A percentile compares a stretch with the other conserved stretches of the same genome.
Evolutionary conservation across 2,888 invertebrate species (phyloP).

Genomic region (Aphidoletes aphidimyza): DNA sequence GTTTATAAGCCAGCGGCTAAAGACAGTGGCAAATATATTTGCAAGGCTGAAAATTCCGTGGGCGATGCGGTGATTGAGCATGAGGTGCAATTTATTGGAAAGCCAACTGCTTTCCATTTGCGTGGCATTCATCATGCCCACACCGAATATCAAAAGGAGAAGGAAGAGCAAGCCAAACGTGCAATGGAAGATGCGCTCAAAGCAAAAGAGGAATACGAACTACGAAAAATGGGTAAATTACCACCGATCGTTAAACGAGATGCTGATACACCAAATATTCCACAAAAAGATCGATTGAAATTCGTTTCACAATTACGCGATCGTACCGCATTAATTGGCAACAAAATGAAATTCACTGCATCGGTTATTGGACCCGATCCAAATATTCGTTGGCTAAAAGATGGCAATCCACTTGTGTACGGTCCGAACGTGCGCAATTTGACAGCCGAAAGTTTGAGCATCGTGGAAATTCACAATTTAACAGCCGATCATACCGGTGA

Average conservation of each 20-base stretch:
- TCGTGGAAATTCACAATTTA: constrained; percentile 77
- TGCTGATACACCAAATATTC: constrained; percentile 62
- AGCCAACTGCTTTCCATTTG: constrained; percentile 68
- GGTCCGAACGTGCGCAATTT: constrained; percentile 71
- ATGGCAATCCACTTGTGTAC: constrained; percentile 72
- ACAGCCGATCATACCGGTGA: constrained; percentile 79
- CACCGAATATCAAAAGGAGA: constrained; percentile 62
- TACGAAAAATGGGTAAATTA: constrained; percentile 57
- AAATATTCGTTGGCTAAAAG: constrained; percentile 79
- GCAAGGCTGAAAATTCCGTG: constrained; percentile 75
- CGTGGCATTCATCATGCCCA: constrained; percentile 66
- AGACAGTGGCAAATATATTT: constrained; percentile 76
- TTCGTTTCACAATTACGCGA: constrained; percentile 83
- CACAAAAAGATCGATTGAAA: constrained; percentile 64
- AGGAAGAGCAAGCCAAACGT: constrained; percentile 62
- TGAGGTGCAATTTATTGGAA: constrained; percentile 69
- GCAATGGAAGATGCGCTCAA: constrained; percentile 65
- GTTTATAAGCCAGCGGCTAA: constrained; percentile 69
- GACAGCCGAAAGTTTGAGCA: constrained; percentile 76
- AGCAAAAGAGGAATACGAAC: constrained; percentile 64
- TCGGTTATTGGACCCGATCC: constrained; percentile 80
- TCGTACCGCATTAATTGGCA: constrained; percentile 79
- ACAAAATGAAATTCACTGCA: constrained; percentile 80
- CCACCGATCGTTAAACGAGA: constrained; percentile 58
- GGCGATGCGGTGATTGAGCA: constrained; percentile 70